Conservation (phyloP, 2,888 invertebrate species). For the Gymnoscelis rufifasciata region DNA sequence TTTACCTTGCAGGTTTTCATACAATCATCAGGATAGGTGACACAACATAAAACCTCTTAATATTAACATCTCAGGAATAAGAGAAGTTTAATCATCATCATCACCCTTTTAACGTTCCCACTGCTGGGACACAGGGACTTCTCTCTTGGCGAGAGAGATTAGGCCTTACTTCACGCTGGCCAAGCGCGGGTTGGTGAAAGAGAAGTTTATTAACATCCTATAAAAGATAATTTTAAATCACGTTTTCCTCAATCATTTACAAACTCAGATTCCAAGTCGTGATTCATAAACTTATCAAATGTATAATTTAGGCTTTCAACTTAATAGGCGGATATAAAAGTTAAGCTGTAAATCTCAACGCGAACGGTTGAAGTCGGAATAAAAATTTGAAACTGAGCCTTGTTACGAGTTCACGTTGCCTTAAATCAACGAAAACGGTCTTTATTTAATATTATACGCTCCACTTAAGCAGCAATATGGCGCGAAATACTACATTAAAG, state of each 20-base stretch:
- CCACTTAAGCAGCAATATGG: conserved; percentile 14
- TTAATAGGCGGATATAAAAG: conserved; percentile 18
- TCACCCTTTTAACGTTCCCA: too few relatives aligned
- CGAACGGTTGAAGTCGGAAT: conserved; percentile 16
- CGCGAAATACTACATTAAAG: background rate
- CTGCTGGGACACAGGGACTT: too few relatives aligned
- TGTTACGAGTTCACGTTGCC: conserved; percentile 29
- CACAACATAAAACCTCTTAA: too few relatives aligned
- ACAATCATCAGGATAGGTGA: too few relatives aligned
- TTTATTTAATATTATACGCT: conserved; percentile 47
- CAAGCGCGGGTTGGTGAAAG: too few relatives aligned
- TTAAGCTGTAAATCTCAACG: conserved; percentile 23
- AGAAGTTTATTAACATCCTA: too few relatives aligned
- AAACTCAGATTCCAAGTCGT: conserved; percentile 2
- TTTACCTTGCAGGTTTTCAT: too few relatives aligned
- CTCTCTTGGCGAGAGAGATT: too few relatives aligned
- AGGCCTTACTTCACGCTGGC: too few relatives aligned
- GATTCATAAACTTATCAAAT: conserved; percentile 13
- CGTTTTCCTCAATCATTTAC: background rate
- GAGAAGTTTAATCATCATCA: too few relatives aligned
- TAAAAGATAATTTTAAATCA: too few relatives aligned
- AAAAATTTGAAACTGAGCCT: conserved; percentile 23
- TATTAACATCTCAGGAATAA: too few relatives aligned
- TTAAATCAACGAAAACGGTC: conserved; percentile 44
- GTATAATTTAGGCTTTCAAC: conserved; percentile 14